phyloP scores from a whole-genome alignment of 2,888 invertebrate species.

The Spialia ferax region DNA sequence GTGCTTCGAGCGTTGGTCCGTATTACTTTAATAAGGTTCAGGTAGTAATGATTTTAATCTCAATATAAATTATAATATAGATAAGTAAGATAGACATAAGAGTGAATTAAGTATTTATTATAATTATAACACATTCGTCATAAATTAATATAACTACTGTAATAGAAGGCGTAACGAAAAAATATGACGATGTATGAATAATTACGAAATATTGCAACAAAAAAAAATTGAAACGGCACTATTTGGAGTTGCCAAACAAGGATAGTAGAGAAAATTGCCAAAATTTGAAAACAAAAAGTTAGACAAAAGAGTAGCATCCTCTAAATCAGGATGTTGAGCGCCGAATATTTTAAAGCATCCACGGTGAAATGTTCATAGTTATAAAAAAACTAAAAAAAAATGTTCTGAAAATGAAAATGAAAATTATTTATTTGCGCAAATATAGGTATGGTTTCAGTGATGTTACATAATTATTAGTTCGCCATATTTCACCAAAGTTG shows the following conservation, averaged over 20 bases:
- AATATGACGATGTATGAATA: not conserved
- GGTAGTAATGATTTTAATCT: not conserved
- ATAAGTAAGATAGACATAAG: no score
- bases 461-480: no score
- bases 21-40: not conserved
- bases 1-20: not conserved
- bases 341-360: constrained; percentile 8
- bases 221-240: no score
- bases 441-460: no score
- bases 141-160: no score
- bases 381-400: no score
- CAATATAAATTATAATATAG: not conserved
- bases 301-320: constrained; percentile 4
- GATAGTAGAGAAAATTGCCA: not conserved
- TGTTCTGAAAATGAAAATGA: no score
- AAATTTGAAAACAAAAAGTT: constrained; percentile 13
- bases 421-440: no score
- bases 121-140: no score
- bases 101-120: no score
- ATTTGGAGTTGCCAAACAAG: not conserved
- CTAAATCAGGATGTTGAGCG: not conserved
- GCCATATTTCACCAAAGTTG: no score
- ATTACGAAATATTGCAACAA: not conserved
- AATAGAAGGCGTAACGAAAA: no score
- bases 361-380: not conserved